A percentile compares a stretch with the other conserved stretches of the same genome.
These are phyloP conservation scores for Passer montanus DNA, from an alignment of 2,113 vertebrate genomes.

Conservation along the genomic window DNA sequence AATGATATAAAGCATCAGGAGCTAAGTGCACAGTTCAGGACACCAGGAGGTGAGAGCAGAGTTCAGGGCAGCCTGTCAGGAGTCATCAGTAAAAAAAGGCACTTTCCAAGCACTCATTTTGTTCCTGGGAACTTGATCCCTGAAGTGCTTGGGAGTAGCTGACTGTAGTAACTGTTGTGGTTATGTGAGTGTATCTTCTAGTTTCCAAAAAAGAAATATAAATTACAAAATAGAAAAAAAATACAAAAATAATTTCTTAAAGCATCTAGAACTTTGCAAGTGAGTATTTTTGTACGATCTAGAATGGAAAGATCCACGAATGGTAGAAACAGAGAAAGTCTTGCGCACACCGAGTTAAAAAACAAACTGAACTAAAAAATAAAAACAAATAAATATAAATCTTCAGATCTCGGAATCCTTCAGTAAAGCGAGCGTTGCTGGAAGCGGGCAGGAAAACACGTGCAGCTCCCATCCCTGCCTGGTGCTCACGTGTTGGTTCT, in stretches of 20 bases:
- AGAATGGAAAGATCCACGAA: not conserved
- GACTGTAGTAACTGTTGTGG: not conserved
- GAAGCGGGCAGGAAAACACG: not conserved
- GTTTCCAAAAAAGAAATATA: not conserved
- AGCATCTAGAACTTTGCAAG: not conserved
- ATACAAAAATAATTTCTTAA: not conserved
- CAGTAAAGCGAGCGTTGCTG: not conserved
- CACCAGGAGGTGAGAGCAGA: not conserved
- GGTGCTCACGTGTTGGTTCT: not conserved
- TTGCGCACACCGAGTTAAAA: fast-evolving
- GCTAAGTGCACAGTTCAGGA: not conserved
- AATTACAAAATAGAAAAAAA: not conserved
- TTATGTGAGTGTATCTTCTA: fast-evolving
- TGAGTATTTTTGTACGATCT: not conserved
- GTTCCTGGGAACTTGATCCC: not conserved
- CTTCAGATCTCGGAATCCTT: not conserved
- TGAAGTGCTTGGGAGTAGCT: not conserved
- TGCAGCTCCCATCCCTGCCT: not conserved
- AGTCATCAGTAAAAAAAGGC: not conserved
- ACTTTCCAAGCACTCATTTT: not conserved
- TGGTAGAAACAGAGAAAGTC: not conserved
- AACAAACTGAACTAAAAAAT: not conserved
- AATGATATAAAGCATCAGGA: not conserved
- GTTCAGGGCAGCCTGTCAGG: not conserved
- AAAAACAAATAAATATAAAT: not conserved